These are phyloP conservation scores for Lamproptera curius DNA, from an alignment of 2,888 invertebrate genomes.

Conservation along the genomic window DNA sequence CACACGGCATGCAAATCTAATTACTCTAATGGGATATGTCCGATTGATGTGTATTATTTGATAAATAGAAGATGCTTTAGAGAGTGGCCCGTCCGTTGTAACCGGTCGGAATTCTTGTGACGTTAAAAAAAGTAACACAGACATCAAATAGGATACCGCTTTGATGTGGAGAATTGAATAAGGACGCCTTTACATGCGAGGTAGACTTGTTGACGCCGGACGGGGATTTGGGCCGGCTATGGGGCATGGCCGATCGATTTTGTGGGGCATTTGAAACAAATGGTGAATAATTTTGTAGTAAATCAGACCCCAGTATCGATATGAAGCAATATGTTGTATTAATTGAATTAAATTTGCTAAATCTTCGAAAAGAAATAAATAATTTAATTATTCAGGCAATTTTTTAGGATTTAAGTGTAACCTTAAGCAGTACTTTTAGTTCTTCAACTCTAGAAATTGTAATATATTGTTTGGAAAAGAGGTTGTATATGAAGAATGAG, in stretches of 20 bases:
- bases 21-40: not conserved
- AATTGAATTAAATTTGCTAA: no score
- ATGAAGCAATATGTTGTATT: no score
- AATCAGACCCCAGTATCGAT: no score
- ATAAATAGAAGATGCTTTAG: not conserved
- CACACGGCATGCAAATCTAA: no score
- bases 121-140: conserved; percentile 30
- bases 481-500: not conserved
- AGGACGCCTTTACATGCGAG: conserved; percentile 29
- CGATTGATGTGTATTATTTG: not conserved
- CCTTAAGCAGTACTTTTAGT: no score
- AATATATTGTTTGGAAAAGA: no score
- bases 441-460: no score
- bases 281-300: no score
- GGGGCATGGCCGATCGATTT: no score
- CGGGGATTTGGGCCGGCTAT: not conserved
- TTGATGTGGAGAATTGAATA: conserved; percentile 38
- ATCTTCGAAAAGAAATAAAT: not conserved
- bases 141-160: conserved; percentile 42
- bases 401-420: not conserved
- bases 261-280: no score
- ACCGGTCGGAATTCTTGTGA: conserved; percentile 30
- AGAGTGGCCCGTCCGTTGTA: conserved; percentile 17
- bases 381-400: not conserved
- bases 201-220: conserved; percentile 42